Base-by-base conservation (phyloP, 2,797 vertebrate genomes). In the Ambastaia sidthimunki region DNA sequence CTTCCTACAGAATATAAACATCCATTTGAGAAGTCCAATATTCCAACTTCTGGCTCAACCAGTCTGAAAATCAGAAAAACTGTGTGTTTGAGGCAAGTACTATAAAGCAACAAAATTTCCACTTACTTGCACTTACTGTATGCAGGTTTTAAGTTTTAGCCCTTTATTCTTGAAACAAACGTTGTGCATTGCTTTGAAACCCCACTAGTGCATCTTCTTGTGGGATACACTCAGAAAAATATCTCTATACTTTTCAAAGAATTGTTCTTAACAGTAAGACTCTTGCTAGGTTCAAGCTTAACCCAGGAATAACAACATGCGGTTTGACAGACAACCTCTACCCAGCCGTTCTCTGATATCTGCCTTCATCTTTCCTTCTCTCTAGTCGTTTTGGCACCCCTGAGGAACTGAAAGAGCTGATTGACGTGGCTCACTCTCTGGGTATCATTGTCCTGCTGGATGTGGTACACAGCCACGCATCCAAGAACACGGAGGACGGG, bases 391-490 rank as follows among this genome's bases (percentile, higher is more conserved):
- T 93, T 0, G 98, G 98, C 41, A 96, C 94, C 63, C 98, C 98
- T 0, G 97, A 98, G 1, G 98, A 99, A 82, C 90, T 99, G 86
- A 98, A 98, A 90, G 92, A 96, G 87, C 91, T 99, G 89, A 93
- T 99, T 7, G 98, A 99, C 0, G 92, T 93, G 79, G 97, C 98
- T 78, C 98, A 99, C 85, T 96, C 96, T 0, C 93, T 99, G 95
- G 97, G 94, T 57, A 96, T 99, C 77, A 76, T 89, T 9, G 97
- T 99, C 60, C 91, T 99, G 54, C 91, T 99, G 55, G 98, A 99
- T 74, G 92, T 98, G 41, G 98, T 99, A 34, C 98, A 99, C 84
- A 98, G 97, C 85, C 98, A 99, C 5, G 98, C 98, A 6, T 99
- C 97, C 62, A 96, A 95, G 80, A 99, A 99, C 91, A 95, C 95